Percentiles rank a stretch among this genome's conserved stretches.
Conservation (phyloP, 2,797 vertebrate species). For the Euphonia xanthogaster region DNA sequence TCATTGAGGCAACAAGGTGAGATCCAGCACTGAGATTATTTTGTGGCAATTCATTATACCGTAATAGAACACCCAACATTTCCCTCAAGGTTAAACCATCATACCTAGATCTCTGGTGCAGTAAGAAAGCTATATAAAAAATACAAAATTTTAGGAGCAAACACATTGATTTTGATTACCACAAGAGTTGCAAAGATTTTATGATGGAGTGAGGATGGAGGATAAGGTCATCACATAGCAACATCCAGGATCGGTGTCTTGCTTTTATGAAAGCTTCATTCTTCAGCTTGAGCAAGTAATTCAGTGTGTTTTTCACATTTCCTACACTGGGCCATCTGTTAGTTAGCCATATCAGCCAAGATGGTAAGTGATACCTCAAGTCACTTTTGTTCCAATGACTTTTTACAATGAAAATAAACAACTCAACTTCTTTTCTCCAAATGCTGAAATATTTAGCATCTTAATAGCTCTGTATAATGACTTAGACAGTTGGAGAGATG, state of each 20-base stretch:
- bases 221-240: background rate
- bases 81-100: background rate
- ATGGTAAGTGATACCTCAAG: background rate
- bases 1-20: background rate
- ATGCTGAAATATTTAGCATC: background rate
- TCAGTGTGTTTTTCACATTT: background rate
- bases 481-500: background rate
- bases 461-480: background rate
- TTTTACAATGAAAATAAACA: background rate
- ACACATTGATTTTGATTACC: background rate
- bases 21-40: background rate
- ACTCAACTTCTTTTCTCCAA: background rate
- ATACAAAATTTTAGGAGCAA: background rate
- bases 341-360: background rate
- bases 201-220: background rate
- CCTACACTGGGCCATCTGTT: background rate
- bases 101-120: background rate
- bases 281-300: background rate
- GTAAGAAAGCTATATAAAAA: background rate
- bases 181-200: background rate
- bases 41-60: background rate
- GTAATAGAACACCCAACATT: background rate
- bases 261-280: background rate
- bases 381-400: background rate
- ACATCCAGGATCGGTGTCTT: background rate